phyloP scores from a whole-genome alignment of 2,888 invertebrate species.

The Diogma glabrata region DNA sequence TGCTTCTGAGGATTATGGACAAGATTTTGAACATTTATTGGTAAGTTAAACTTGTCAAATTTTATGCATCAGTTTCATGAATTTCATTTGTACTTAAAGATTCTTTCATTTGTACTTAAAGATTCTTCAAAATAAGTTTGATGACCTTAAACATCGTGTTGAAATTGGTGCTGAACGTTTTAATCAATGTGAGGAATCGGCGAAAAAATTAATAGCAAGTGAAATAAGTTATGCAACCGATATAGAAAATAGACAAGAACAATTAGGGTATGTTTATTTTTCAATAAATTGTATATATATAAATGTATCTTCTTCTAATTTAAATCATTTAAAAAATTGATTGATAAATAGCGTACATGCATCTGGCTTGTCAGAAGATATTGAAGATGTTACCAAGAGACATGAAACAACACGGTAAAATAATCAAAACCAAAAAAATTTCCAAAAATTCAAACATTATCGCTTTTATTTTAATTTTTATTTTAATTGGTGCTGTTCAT shows the following conservation, averaged over 20 bases:
- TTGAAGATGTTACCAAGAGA: constrained; percentile 39
- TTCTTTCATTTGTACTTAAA: constrained; percentile 30
- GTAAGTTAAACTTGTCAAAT: constrained; percentile 40
- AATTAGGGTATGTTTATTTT: constrained; percentile 65
- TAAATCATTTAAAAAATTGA: no score
- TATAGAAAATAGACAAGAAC: constrained; percentile 75
- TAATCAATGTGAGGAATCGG: constrained; percentile 79
- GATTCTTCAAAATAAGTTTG: constrained; percentile 79
- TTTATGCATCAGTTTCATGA: not conserved
- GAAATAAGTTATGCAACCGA: constrained; percentile 78
- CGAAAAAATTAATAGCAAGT: constrained; percentile 73
- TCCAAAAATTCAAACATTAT: no score
- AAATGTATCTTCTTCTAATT: no score
- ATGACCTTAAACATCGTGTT: constrained; percentile 82
- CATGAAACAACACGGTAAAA: constrained; percentile 40
- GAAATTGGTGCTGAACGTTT: constrained; percentile 85
- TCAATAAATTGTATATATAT: no score
- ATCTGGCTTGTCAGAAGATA: constrained; percentile 40
- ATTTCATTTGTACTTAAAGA: not conserved
- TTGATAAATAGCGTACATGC: no score
- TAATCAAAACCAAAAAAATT: constrained; percentile 3
- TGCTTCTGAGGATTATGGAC: constrained; percentile 86
- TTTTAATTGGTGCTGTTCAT: no score
- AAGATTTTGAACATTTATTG: constrained; percentile 83
- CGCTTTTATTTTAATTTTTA: no score